phyloP scores from a whole-genome alignment of 2,113 vertebrate genomes.

The Ictalurus punctatus region DNA sequence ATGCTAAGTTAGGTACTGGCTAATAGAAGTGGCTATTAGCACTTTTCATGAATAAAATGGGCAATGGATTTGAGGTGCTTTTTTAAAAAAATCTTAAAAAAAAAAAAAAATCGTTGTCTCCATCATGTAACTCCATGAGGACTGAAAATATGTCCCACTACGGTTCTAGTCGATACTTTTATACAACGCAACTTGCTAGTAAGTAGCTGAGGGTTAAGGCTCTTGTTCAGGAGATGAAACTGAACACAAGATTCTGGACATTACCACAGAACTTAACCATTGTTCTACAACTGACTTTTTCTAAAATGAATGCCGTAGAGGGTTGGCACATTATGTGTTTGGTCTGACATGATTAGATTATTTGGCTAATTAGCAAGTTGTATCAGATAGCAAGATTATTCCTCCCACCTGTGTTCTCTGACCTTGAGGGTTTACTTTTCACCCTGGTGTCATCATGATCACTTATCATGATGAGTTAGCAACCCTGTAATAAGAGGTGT shows the following conservation, averaged over 20 bases:
- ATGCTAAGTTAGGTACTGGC: not conserved
- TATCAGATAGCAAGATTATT: not conserved
- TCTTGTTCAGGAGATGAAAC: not conserved
- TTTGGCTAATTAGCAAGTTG: slow-evolving; percentile 2
- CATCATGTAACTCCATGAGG: not conserved
- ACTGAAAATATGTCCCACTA: not conserved
- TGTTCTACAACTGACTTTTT: not conserved
- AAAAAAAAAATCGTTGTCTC: not conserved
- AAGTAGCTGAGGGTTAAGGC: not conserved
- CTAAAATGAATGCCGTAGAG: not conserved
- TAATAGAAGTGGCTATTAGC: not conserved
- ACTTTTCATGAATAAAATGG: not conserved
- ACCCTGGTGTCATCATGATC: slow-evolving; percentile 2
- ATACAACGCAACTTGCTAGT: not conserved
- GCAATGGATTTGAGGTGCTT: not conserved
- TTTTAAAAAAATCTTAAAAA: not conserved
- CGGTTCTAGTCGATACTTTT: not conserved
- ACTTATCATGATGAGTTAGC: slow-evolving; percentile 29
- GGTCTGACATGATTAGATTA: not conserved
- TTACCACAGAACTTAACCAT: not conserved
- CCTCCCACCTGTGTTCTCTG: not conserved
- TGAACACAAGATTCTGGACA: not conserved
- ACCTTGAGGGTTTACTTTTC: slow-evolving; percentile 7
- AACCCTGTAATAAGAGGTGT: slow-evolving; percentile 30
- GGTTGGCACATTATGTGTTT: not conserved